Evolutionary conservation across 2,888 invertebrate species (phyloP).

Genomic region (Dione vanillae): DNA sequence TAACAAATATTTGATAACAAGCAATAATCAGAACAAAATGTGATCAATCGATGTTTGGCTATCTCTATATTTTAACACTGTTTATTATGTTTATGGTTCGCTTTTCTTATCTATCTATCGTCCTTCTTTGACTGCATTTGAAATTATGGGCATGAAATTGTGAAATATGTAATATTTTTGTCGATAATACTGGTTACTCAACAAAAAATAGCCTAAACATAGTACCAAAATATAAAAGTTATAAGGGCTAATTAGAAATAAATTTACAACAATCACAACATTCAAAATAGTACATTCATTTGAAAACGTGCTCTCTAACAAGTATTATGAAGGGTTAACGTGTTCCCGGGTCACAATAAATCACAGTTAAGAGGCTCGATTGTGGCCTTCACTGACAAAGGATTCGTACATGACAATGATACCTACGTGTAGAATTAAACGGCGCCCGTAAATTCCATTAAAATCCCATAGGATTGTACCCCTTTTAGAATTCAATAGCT

Average conservation of each 20-base stretch:
- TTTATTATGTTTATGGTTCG: too few species aligned
- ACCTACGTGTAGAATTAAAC: slow-evolving; percentile 60
- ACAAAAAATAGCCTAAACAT: too few species aligned
- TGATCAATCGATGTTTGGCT: too few species aligned
- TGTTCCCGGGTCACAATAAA: slow-evolving; percentile 58
- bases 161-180: too few species aligned
- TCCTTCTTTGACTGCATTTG: too few species aligned
- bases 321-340: slow-evolving; percentile 38
- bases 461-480: slow-evolving; percentile 38
- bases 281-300: slow-evolving; percentile 15
- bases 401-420: slow-evolving; percentile 54
- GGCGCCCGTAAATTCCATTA: slow-evolving; percentile 27
- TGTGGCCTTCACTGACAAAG: slow-evolving; percentile 65
- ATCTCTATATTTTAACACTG: too few species aligned
- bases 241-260: not conserved
- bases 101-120: too few species aligned
- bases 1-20: not conserved
- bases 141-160: too few species aligned
- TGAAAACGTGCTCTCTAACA: slow-evolving; percentile 28
- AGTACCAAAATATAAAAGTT: not conserved
- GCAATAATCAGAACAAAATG: too few species aligned
- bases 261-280: not conserved
- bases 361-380: slow-evolving; percentile 67
- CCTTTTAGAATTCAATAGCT: too few species aligned
- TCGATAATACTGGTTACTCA: too few species aligned